Evolutionary conservation across 2,113 vertebrate species (phyloP), one percentile per base, ranked within the genome.

Genomic region (Antigone vipio): DNA sequence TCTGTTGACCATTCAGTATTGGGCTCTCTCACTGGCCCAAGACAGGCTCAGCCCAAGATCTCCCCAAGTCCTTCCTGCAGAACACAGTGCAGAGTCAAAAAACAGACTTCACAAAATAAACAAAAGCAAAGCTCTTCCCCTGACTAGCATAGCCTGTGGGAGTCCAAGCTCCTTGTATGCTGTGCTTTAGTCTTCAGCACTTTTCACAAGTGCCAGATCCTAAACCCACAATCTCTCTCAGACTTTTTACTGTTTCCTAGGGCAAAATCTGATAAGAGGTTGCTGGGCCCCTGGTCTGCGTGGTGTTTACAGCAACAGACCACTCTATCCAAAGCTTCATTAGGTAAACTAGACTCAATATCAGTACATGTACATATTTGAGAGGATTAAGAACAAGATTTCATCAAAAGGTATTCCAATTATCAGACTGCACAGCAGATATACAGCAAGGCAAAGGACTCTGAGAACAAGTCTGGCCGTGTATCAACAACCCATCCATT

Each of bases 191-290:
- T 53, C 78, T 63, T 58, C 59, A 76, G 59, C 50, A 55, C 38
- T 62, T 85, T 53, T 78, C 62, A 63, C 12, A 68, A 75, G 27
- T 47, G 47, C 42, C 64, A 66, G 49, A 88, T 59, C 24, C 59
- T 68, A 92, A 24, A 13, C 49, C 22, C 66, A 47, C 24, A 42
- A 26, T 19, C 42, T 40, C 79, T 86, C 18, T 84, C 53, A 49
- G 35, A 47, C 32, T 59, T 94, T 69, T 74, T 63, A 81, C 38
- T 62, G 7, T 84, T 92, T 72, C 66, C 81, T 62, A 45, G 45
- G 58, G 94, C 56, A 85, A 95, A 95, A 91, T 91, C 83, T 91
- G 89, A 23, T 78, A 72, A 91, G 40, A 85, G 17, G 47, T 27
- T 92, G 23, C 69, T 5, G 10, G 62, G 52, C 29, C 17, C 42